A percentile compares a stretch with the other conserved stretches of the same genome.
Conservation (phyloP, 2,888 invertebrate genomes). For the Ctena decussata region DNA sequence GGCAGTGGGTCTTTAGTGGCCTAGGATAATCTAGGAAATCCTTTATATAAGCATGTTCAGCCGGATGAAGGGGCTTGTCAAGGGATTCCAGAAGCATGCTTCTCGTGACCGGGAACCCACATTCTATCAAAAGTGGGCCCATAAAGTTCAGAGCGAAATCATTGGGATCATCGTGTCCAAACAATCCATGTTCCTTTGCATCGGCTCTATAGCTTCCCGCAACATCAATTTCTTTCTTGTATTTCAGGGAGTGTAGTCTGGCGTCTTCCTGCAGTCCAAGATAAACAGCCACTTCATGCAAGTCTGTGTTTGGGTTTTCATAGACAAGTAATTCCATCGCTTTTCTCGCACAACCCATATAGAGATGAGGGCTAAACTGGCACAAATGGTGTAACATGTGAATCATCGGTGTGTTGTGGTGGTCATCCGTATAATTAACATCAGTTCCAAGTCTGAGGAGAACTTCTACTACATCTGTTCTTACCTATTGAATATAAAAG, state of each 20-base stretch:
- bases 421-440: not conserved
- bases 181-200: not conserved
- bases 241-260: not conserved
- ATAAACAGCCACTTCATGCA: not conserved
- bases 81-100: not conserved
- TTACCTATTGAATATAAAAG: not conserved
- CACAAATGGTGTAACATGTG: not conserved
- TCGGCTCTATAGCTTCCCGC: not conserved
- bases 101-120: not conserved
- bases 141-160: not conserved
- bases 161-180: not conserved
- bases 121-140: not conserved
- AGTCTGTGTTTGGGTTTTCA: not conserved
- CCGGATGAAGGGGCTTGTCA: not conserved
- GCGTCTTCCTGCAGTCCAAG: not conserved
- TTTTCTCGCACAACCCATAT: not conserved
- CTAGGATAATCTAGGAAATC: not conserved
- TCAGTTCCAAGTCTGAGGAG: not conserved
- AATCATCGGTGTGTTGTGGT: not conserved
- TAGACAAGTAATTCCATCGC: not conserved
- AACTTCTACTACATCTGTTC: not conserved
- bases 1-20: not conserved
- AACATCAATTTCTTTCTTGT: not conserved
- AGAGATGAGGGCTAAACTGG: not conserved
- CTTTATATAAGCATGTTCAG: not conserved